Evolutionary conservation across 2,797 vertebrate species (phyloP).

Genomic region (Podarcis lilfordi): DNA sequence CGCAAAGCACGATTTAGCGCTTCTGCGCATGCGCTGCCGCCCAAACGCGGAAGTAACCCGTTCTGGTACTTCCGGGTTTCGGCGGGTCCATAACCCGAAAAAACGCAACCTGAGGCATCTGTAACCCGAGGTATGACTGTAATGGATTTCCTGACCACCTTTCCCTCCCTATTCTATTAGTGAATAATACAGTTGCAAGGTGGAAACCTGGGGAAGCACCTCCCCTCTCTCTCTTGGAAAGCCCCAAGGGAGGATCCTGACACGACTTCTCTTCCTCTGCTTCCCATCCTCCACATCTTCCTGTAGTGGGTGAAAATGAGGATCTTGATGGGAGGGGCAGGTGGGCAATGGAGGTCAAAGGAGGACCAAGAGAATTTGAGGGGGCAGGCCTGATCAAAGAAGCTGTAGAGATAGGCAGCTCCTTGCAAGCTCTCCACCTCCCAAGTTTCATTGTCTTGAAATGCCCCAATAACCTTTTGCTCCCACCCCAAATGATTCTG

Average conservation of each 20-base stretch:
- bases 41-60: no score
- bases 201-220: no score
- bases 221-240: background rate
- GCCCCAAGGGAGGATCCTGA: no score
- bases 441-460: background rate
- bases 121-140: background rate
- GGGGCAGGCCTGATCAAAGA: background rate
- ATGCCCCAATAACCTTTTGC: background rate
- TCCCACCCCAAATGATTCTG: background rate
- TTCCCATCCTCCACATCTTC: background rate
- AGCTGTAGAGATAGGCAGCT: background rate
- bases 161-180: background rate
- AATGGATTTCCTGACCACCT: background rate
- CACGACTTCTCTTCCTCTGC: background rate
- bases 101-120: no score
- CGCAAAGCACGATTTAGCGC: no score
- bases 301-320: no score
- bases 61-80: no score
- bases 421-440: background rate
- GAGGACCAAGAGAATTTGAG: background rate
- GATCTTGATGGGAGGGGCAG: background rate
- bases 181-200: background rate
- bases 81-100: no score
- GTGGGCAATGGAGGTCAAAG: background rate
- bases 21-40: no score